Base-by-base conservation (phyloP, 23 tunicate genomes). In the Halocynthia aurantium region DNA sequence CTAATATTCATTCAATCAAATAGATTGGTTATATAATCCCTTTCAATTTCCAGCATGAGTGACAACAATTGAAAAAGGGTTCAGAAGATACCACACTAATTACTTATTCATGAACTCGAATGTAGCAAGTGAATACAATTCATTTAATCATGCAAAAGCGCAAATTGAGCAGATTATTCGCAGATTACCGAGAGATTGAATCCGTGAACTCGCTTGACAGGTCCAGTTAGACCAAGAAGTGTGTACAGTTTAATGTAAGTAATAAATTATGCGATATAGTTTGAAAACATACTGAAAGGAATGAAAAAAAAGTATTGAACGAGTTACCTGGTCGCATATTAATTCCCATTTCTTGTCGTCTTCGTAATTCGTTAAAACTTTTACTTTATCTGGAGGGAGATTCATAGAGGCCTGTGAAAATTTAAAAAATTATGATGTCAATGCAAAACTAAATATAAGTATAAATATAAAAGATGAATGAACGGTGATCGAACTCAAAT, bases 281-380 rank as follows among this genome's bases (percentile, higher is more conserved):
- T 67, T 17, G 44, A 19, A 18, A 67, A 19, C 17, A 15, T 15
- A 15, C 72, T 67, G 19, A 67, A 11, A 2, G 4, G 72, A 2
- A 0, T 11, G 2, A 67, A 67, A n/a, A 15, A n/a, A 15, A 21
- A 15, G 13, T 15, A n/a, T 0, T 67, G 19, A 67, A 58, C 15
- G 15, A 58, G 82, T 65, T 74, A 85, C 99, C 83, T 96, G 93
- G 63, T 96, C 99, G 83, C 96, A 89, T 69, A 96, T 90, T 62
- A 96, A 51, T 69, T 89, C 88, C 99, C 99, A 96, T 76, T 96
- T 96, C 84, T 87, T 87, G 70, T 85, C 76, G 82, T 84, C 73
- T 61, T 96, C 99, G 55, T 96, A 96, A 55, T 83, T 83, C 20
- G 73, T 67, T 7, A 96, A 71, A 52, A 89, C 91, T 76, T 82